Percentiles rank a stretch among this genome's conserved stretches.
phyloP scores from a whole-genome alignment of 1,140 invertebrate genomes.

The Micrasema minimum region DNA sequence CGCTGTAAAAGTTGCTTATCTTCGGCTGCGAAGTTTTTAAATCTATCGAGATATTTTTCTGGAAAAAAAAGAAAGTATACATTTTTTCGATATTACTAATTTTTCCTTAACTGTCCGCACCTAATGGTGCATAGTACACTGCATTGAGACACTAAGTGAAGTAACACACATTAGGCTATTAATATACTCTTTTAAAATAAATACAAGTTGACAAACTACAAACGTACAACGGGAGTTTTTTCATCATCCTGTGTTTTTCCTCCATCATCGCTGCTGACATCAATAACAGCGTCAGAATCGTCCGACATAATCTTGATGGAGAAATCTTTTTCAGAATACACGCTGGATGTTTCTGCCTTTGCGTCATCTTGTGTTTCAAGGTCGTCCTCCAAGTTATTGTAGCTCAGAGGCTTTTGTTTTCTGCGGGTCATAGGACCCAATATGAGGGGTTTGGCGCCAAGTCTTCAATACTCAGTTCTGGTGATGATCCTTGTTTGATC shows the following conservation, averaged over 20 bases:
- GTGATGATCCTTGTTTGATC: not conserved
- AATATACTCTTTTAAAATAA: too few relatives aligned
- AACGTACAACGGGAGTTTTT: constrained; percentile 19
- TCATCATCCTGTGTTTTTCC: constrained; percentile 55
- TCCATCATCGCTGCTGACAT: constrained; percentile 62
- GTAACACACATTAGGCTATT: too few relatives aligned
- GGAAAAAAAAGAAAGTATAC: constrained; percentile 21
- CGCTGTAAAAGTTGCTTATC: constrained; percentile 34
- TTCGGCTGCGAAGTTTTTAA: constrained; percentile 25
- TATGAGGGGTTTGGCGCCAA: constrained; percentile 43
- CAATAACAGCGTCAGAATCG: constrained; percentile 55
- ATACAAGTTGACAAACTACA: too few relatives aligned
- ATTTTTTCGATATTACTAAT: too few relatives aligned
- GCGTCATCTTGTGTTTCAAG: not conserved
- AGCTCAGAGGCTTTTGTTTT: not conserved
- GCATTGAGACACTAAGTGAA: too few relatives aligned
- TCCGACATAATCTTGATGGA: not conserved
- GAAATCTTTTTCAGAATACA: not conserved
- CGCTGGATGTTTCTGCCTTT: constrained; percentile 3
- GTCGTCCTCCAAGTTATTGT: not conserved
- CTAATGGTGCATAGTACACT: too few relatives aligned
- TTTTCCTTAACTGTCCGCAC: too few relatives aligned
- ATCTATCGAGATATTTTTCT: not conserved
- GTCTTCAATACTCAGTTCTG: constrained; percentile 41
- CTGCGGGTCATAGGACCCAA: not conserved